Conservation (phyloP, 2,888 invertebrate genomes). For the Litoditis marina region DNA sequence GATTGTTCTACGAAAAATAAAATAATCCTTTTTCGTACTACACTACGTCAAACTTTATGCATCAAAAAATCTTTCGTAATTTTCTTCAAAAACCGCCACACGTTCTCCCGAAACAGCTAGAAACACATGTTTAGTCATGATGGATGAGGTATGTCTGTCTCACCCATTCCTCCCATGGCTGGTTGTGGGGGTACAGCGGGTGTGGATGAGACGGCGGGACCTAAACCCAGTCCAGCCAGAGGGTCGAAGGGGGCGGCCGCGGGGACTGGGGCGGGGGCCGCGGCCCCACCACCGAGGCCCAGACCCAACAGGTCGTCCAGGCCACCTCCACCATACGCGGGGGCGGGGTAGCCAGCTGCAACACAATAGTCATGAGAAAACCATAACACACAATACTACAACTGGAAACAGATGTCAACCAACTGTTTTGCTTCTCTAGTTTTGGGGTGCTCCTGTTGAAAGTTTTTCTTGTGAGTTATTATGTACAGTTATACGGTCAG, state of each 20-base stretch:
- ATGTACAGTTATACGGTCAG: too few species aligned
- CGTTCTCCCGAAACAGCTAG: too few species aligned
- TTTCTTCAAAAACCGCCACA: too few species aligned
- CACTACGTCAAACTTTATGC: too few species aligned
- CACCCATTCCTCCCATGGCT: neutral
- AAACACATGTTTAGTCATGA: too few species aligned
- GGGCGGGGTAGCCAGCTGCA: conserved; percentile 1
- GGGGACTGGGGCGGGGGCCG: conserved; percentile 6
- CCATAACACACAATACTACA: neutral
- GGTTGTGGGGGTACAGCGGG: conserved; percentile 15
- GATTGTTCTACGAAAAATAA: too few species aligned
- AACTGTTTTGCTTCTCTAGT: too few species aligned
- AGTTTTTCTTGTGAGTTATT: too few species aligned
- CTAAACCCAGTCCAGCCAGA: conserved; percentile 28
- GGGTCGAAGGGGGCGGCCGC: conserved; percentile 23
- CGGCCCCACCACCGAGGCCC: conserved; percentile 20
- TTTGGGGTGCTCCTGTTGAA: too few species aligned
- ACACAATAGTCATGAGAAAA: too few species aligned
- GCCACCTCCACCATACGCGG: conserved; percentile 42
- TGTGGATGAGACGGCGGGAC: conserved; percentile 18
- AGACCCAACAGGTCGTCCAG: conserved; percentile 58
- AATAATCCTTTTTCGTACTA: too few species aligned
- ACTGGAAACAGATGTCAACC: neutral
- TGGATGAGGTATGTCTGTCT: neutral
- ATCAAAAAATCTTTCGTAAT: too few species aligned